phyloP scores from a whole-genome alignment of 1,140 invertebrate species.

The Heterodera schachtii region DNA sequence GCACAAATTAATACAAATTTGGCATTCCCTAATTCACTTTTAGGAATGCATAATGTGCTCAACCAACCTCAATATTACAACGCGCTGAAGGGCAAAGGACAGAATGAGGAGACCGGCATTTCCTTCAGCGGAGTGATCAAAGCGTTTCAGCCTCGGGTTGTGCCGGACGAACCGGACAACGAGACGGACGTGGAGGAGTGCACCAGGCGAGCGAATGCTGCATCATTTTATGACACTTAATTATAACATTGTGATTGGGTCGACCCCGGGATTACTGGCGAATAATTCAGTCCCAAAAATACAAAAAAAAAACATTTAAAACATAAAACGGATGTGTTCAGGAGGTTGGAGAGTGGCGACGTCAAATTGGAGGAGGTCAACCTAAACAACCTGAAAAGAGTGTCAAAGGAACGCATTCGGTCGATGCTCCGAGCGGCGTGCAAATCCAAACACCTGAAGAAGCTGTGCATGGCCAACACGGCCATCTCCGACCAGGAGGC shows the following conservation, averaged over 20 bases:
- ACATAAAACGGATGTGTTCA: too few species aligned
- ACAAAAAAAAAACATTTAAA: constrained; percentile 51
- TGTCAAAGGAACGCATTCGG: constrained; percentile 91
- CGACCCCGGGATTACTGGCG: too few species aligned
- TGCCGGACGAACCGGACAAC: constrained; percentile 68
- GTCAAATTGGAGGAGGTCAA: constrained; percentile 83
- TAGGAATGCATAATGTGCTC: constrained; percentile 99
- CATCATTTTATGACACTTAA: too few species aligned
- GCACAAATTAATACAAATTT: neutral
- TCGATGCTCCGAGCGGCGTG: constrained; percentile 84
- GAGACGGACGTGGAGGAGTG: constrained; percentile 68
- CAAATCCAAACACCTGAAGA: constrained; percentile 86
- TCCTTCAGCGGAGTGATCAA: constrained; percentile 66
- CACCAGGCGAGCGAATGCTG: too few species aligned
- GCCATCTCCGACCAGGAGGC: constrained; percentile 86
- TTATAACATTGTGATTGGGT: too few species aligned
- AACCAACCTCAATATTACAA: constrained; percentile 99
- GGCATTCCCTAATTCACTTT: too few species aligned
- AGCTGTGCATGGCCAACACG: constrained; percentile 87
- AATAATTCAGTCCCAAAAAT: too few species aligned
- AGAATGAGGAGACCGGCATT: constrained; percentile 63
- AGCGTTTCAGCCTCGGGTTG: constrained; percentile 64
- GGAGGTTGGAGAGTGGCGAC: constrained; percentile 77
- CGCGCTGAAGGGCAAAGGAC: constrained; percentile 71
- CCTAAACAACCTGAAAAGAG: constrained; percentile 97